Base-by-base conservation (phyloP, 2,113 vertebrate genomes). In the Sprattus sprattus region DNA sequence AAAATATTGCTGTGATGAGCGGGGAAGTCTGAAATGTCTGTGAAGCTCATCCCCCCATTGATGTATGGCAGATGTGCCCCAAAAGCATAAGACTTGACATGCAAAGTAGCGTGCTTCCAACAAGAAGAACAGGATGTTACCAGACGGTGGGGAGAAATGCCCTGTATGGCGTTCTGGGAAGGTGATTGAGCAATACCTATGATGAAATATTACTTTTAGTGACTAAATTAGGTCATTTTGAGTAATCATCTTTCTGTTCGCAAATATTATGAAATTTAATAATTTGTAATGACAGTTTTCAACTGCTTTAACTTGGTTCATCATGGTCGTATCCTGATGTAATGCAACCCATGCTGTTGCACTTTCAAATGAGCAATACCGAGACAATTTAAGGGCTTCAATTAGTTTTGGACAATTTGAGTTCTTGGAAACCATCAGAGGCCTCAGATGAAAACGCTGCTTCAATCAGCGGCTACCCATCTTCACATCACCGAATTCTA, bases 341-440 rank as follows among this genome's bases (percentile, higher is more conserved):
- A 78, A 78, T 32, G 71, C 71, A 78, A 16, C 71, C 71, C 71
- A 71, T 32, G 64, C 64, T 39, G 25, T 44, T 78, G 71, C 71
- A 39, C 9, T 39, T 78, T 39, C 39, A 39, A 39, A 39, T 32
- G 6, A 16, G 28, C 71, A 6, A 32, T 39, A 78, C 64, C 28
- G 6, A 78, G 71, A 78, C 71, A 78, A 5, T 78, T 78, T 78
- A 78, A 78, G 71, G 28, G 28, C 71, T 39, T 78, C 71, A 78
- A 78, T 78, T 78, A 78, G 71, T 39, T 78, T 78, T 78, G 71
- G 25, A 78, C 71, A 78, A 78, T 78, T 78, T 78, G 28, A 78
- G 11, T 78, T 78, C 71, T 78, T 78, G 71, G 71, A 78, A 78
- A 78, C 64, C n/a, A 67, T 67, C 32, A 71, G 25, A 71, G 64